Conservation (phyloP, 2,888 invertebrate species). For the Parnassius glacialis region DNA sequence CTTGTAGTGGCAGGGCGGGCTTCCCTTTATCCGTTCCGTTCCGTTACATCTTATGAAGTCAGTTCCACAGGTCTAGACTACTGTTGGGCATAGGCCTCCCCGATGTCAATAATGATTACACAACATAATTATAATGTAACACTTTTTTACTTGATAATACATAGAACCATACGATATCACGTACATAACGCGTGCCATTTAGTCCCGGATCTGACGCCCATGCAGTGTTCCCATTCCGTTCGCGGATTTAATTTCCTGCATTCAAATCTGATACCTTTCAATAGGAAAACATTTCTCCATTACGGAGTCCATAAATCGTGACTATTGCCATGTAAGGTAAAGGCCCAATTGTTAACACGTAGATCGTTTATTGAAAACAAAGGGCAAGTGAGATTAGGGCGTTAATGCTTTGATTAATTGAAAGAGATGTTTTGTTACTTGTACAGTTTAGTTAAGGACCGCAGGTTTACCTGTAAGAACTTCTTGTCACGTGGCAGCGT, state of each 20-base stretch:
- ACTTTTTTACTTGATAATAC: constrained; percentile 9
- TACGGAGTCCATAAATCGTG: constrained; percentile 19
- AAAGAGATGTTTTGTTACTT: no score
- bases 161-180: constrained; percentile 5
- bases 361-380: constrained; percentile 17
- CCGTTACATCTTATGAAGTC: no score
- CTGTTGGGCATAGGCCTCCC: no score
- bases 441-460: no score
- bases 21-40: no score
- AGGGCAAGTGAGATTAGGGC: constrained; percentile 2
- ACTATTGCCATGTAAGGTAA: constrained; percentile 24
- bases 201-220: constrained; percentile 14
- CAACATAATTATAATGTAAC: background rate
- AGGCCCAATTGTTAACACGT: constrained; percentile 15
- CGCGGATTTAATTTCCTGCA: constrained; percentile 33
- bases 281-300: constrained; percentile 26
- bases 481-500: no score
- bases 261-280: constrained; percentile 30
- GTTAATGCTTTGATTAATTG: background rate
- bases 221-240: constrained; percentile 15
- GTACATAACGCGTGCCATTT: constrained; percentile 11
- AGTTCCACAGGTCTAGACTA: no score
- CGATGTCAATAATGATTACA: no score
- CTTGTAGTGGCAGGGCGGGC: no score
- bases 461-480: no score